Evolutionary conservation across 2,888 invertebrate genomes (phyloP).

Genomic region (Trisateles emortualis): DNA sequence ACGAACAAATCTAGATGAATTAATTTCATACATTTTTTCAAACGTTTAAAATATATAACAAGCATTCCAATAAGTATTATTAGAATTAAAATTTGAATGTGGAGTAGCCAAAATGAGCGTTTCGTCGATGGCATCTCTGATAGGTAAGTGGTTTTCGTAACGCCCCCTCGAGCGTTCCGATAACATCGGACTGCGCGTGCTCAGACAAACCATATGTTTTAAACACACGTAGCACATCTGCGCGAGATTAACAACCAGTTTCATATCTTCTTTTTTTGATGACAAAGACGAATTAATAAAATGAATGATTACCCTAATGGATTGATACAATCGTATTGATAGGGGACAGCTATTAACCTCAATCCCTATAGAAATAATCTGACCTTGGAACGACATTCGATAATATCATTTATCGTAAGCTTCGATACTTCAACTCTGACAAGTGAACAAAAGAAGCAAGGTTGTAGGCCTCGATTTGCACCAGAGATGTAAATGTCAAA

Average conservation of each 20-base stretch:
- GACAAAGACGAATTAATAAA: conserved; percentile 56
- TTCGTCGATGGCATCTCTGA: conserved; percentile 77
- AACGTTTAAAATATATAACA: conserved; percentile 45
- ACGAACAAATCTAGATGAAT: conserved; percentile 44
- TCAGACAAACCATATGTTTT: conserved; percentile 61
- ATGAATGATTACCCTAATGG: conserved; percentile 65
- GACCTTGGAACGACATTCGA: conserved; percentile 68
- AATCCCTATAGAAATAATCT: conserved; percentile 72
- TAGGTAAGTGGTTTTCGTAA: conserved; percentile 85
- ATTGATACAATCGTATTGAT: conserved; percentile 59
- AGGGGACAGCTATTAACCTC: conserved; percentile 73
- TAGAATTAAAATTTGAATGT: conserved; percentile 60
- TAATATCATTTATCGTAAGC: conserved; percentile 57
- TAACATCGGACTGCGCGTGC: conserved; percentile 76
- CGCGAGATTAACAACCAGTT: conserved; percentile 65
- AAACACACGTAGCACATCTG: conserved; percentile 72
- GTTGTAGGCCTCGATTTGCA: conserved; percentile 38
- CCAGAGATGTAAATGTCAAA: conserved; percentile 41
- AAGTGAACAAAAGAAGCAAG: conserved; percentile 46
- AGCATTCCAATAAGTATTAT: conserved; percentile 34
- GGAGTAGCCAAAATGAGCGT: conserved; percentile 80
- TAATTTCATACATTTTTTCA: conserved; percentile 50
- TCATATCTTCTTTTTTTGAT: conserved; percentile 62
- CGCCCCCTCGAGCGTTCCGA: conserved; percentile 78
- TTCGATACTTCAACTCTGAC: conserved; percentile 50